Conservation (phyloP, 1,140 invertebrate species). For the Hyles euphorbiae region DNA sequence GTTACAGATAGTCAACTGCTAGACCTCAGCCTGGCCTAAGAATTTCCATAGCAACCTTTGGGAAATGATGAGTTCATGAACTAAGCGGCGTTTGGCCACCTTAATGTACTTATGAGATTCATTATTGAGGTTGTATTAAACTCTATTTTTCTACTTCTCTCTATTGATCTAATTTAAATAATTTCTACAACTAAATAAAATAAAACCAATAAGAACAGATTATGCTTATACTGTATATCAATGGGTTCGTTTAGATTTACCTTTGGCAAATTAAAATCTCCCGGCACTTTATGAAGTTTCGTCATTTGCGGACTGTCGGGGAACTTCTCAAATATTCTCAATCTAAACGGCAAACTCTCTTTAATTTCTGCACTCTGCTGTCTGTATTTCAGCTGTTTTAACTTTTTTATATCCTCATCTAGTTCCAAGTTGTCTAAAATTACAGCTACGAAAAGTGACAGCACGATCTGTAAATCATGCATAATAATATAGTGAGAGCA, state of each 20-base stretch:
- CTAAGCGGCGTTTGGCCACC: too few relatives aligned
- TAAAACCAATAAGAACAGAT: too few relatives aligned
- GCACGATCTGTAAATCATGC: slow-evolving; percentile 87
- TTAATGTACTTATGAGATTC: too few relatives aligned
- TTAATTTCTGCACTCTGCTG: slow-evolving; percentile 99
- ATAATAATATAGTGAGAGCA: neutral
- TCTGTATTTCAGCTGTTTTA: slow-evolving; percentile 97
- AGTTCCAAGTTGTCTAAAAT: slow-evolving; percentile 99
- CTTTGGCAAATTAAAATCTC: slow-evolving; percentile 97
- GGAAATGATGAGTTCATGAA: too few relatives aligned
- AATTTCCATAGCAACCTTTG: too few relatives aligned
- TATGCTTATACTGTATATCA: too few relatives aligned
- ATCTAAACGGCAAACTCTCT: slow-evolving; percentile 93
- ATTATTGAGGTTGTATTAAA: too few relatives aligned
- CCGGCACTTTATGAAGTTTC: slow-evolving; percentile 94
- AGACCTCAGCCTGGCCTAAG: too few relatives aligned
- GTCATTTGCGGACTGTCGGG: slow-evolving; percentile 99
- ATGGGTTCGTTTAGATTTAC: slow-evolving; percentile 37
- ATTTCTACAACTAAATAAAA: too few relatives aligned
- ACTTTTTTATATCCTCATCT: slow-evolving; percentile 99
- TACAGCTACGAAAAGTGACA: slow-evolving; percentile 99
- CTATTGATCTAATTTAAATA: too few relatives aligned
- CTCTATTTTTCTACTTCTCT: too few relatives aligned
- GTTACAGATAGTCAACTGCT: too few relatives aligned
- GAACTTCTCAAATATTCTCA: slow-evolving; percentile 99